Evolutionary conservation across 2,888 invertebrate species (phyloP).

Genomic region (Caenorhabditis afra): DNA sequence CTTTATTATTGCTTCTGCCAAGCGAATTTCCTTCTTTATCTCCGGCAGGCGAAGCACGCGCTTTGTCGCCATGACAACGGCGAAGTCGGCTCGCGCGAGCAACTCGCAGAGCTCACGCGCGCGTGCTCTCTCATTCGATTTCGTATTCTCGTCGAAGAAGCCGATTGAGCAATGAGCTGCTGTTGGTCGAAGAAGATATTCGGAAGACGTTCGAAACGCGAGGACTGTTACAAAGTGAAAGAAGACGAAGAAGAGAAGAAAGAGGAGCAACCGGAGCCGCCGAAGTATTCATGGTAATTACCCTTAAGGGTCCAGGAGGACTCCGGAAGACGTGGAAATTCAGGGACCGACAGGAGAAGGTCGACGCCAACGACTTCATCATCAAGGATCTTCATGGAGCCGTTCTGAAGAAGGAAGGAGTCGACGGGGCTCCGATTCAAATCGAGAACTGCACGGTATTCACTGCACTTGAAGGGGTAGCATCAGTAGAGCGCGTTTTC

Average conservation of each 20-base stretch:
- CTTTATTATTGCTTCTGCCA: no score
- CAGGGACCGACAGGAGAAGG: constrained; percentile 59
- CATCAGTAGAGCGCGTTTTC: constrained; percentile 26
- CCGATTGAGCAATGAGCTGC: constrained; percentile 44
- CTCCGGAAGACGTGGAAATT: background rate
- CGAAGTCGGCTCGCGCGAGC: constrained; percentile 10
- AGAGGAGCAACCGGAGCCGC: constrained; percentile 29
- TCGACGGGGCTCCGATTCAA: constrained; percentile 55
- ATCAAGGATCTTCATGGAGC: constrained; percentile 42
- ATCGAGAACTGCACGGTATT: constrained; percentile 67
- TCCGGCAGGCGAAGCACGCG: constrained; percentile 3
- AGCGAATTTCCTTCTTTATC: no score
- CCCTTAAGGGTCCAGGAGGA: background rate
- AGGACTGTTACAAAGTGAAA: constrained; percentile 63
- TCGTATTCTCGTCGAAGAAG: constrained; percentile 15
- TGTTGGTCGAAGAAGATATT: constrained; percentile 58
- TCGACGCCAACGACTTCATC: constrained; percentile 39
- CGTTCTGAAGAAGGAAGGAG: constrained; percentile 34
- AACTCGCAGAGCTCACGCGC: constrained; percentile 4
- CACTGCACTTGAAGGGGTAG: background rate
- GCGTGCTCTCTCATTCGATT: background rate
- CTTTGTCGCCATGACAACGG: constrained; percentile 39
- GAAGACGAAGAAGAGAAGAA: constrained; percentile 24
- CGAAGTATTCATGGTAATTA: constrained; percentile 63
- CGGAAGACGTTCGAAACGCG: constrained; percentile 40